phyloP scores from a whole-genome alignment of 2,888 invertebrate genomes.

The Eupithecia subfuscata region DNA sequence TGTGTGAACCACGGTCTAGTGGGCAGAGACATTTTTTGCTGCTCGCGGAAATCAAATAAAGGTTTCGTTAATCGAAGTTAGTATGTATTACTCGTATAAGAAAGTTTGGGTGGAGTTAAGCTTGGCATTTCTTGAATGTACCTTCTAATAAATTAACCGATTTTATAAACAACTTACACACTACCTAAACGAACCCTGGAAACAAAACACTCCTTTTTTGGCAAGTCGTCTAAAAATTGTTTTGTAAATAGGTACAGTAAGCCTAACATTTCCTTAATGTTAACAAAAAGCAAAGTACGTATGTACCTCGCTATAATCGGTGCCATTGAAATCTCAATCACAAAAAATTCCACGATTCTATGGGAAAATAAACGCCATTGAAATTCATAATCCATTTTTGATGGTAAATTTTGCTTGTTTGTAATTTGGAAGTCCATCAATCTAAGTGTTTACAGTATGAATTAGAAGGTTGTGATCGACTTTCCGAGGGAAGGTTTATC shows the following conservation, averaged over 20 bases:
- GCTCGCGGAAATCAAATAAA: not conserved
- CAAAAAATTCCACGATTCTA: not conserved
- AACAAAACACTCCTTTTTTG: no score
- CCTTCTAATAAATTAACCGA: no score
- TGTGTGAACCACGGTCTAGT: not conserved
- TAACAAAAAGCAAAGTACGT: not conserved
- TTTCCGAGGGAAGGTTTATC: no score
- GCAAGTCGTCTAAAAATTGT: not conserved
- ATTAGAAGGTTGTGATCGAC: not conserved
- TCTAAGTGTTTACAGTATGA: not conserved
- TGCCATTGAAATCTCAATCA: not conserved
- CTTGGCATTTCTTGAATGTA: not conserved
- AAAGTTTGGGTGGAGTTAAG: not conserved
- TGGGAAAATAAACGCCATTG: not conserved
- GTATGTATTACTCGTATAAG: not conserved
- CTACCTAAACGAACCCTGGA: no score
- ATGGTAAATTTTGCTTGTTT: not conserved
- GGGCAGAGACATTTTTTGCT: not conserved
- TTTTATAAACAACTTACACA: no score
- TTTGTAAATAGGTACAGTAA: not conserved
- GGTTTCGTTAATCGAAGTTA: not conserved
- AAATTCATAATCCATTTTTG: not conserved
- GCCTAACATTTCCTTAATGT: not conserved
- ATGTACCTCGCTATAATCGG: not conserved
- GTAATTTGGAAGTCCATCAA: conserved; percentile 1